Base-by-base conservation (phyloP, 1,140 invertebrate genomes). In the Pygmarrhopalites habei region DNA sequence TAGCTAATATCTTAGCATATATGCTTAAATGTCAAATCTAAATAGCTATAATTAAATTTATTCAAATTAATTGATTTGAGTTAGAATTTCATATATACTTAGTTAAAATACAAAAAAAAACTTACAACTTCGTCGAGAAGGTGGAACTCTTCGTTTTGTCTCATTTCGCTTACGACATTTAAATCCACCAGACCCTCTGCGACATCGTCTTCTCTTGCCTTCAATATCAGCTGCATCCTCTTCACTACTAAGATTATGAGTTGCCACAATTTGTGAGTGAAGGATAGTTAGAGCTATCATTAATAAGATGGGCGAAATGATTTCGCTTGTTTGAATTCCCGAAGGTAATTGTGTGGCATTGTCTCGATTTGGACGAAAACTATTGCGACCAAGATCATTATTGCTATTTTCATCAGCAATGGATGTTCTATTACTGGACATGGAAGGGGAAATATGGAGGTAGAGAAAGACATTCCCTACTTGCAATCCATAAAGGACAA, bases 201-300 rank as follows among this genome's bases (percentile, higher is more conserved):
- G 7, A 17, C 25, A 10, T 23, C 43, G 32, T 12, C 65, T 29
- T 41, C 66, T 41, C 32, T 64, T 62, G 14, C 23, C 28, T n/a
- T 23, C 17, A 21, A 43, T 4, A 2, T 43, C 56, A 17, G 2
- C 25, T 41, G 3, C n/a, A 14, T 47, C 47, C 26, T 41, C 28
- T 19, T 17, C 32, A 28, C 30, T 29, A 21, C 55, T 41, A 49
- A 21, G 25, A 15, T 39, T 25, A 55, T 67, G 63, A 35, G 69
- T 70, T 21, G 69, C 62, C 26, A 70, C 66, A 28, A 70, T 70
- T 77, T 95, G 91, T 0, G 91, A 92, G 76, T 95, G 91, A 47
- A 95, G 86, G 35, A 90, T 79, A 68, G 88, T 90, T 43, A 95
- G 78, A 30, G 86, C 79, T 65, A 90, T 75, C 82, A 90, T 90